Base-by-base conservation (phyloP, 2,888 invertebrate species). In the Anagyrus pseudococci region DNA sequence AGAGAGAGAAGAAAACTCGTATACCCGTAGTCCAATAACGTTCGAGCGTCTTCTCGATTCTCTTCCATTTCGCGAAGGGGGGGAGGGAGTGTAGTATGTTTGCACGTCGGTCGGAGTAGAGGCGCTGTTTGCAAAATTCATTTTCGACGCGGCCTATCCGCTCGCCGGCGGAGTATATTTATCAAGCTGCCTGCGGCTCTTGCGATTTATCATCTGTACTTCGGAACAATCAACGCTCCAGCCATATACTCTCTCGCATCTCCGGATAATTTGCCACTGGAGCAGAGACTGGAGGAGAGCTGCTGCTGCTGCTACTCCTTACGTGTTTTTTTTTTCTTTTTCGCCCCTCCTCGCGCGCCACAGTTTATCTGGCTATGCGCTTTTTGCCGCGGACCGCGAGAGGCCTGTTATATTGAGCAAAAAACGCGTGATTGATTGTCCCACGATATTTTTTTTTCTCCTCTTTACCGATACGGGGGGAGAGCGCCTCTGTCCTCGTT, bases 81-180 rank as follows among this genome's bases (percentile, higher is more conserved):
- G 23, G 37, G 41, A 41, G 47, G 41, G 33, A 10, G 6, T 29
- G 6, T 10, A 4, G 22, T 58, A 58, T 65, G 58, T 62, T 65
- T 62, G 62, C 58, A 41, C 58, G 58, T 56, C 33, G 56, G 20
- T 33, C n/a, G 19, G 19, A n/a, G 26, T 25, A 47, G 48, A 60
- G 41, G 56, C 29, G 10, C 52, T 64, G 63, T 55, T 64, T 58
- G 59, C 63, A 23, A 64, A 64, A 64, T 60, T 60, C 64, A 60
- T 56, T 56, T 44, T 29, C 8, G 20, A 17, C 13, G n/a, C 19
- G n/a, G 41, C 6, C 29, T 19, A n/a, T n/a, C n/a, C n/a, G n/a
- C n/a, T n/a, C n/a, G n/a, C n/a, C 37, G 25, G 22, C 20, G 10
- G n/a, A 7, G 26, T 49, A 26, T n/a, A n/a, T 58, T 58, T 54